Evolutionary conservation across 2,113 vertebrate species (phyloP), one percentile per base, ranked within the genome.

Genomic region (Piprites chloris): DNA sequence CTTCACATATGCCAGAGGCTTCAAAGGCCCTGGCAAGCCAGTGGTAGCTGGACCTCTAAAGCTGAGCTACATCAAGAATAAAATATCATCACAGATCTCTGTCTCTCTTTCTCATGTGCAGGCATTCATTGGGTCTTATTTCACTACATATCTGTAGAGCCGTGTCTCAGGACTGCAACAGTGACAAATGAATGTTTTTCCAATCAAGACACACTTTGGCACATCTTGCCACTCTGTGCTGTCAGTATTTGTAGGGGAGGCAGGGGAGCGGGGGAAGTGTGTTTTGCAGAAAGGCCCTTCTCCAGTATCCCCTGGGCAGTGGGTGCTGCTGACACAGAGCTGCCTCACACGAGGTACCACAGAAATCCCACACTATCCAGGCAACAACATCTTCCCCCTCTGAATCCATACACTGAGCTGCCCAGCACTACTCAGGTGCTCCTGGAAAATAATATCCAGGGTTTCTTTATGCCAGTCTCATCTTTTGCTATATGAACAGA

Each of bases 121-220:
- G 79, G 86, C 89, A 95, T 85, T 89, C 72, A 50, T 4, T 50
- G 87, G 69, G 61, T 91, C 95, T 89, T 77, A 91, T 90, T 95
- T 95, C 95, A 94, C 83, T 72, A 58, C 24, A 27, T 84, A 75
- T 88, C 89, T 59, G 55, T 26, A 88, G 53, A 80, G 71, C 55
- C 37, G 69, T 83, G 90, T 74, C 80, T 74, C 79, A 69, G 68
- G 74, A 65, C 72, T 78, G 68, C 52, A 77, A 47, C 8, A 63
- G 42, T 32, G 85, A 90, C 0, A 0, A 56, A 78, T 49, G n/a
- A 91, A 59, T 42, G 71, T 58, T 92, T 79, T 86, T 77, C 91
- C 94, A 91, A 74, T 76, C 87, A 66, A 94, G 85, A 92, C 42
- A 80, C 59, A 11, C 46, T 77, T 16, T 89, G 94, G 93, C 91